Evolutionary conservation across 2,888 invertebrate species (phyloP), one percentile per base, ranked within the genome.

Genomic region (Aelia acuminata): DNA sequence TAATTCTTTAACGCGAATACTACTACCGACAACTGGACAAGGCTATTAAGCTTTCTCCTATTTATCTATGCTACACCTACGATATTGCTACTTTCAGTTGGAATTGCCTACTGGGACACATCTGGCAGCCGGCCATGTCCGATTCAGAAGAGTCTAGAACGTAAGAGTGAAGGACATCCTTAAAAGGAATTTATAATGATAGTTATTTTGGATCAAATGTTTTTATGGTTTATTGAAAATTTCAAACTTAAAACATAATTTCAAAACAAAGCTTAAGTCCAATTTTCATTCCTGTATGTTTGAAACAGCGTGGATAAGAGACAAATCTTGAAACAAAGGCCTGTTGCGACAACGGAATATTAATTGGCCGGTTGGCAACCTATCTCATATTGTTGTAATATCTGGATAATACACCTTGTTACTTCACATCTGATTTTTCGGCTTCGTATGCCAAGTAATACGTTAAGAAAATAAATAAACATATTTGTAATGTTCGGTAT

Each of bases 71-170:
- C 80, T 80, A 47, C 43, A 80, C 80, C 80, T 43, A 80, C 13
- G 80, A 80, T 80, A 80, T 80, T 80, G 80, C 80, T 80, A 80
- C 80, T 80, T 80, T 80, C 80, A 80, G 80, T 80, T 47, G n/a
- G 43, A 80, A 80, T 47, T 80, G 80, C 80, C 43, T n/a, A 39
- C 80, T 80, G 43, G 43, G 47, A 39, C n/a, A 47, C n/a, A 43
- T n/a, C 80, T 80, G 80, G 43, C 80, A 80, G 10, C n/a, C 13
- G 35, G 63, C 63, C 63, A 70, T 18, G 18, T 70, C 35, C 63
- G 8, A 11, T 18, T 15, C 1, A 35, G 31, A 70, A 35, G 31
- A 35, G 31, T 70, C 31, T 35, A 63, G 31, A 31, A 63, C 35
- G 31, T 7, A 70, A 35, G 63, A 35, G 5, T 70, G 63, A 31